Conservation (phyloP, 2,113 vertebrate genomes). For the Phyllopteryx taeniolatus region DNA sequence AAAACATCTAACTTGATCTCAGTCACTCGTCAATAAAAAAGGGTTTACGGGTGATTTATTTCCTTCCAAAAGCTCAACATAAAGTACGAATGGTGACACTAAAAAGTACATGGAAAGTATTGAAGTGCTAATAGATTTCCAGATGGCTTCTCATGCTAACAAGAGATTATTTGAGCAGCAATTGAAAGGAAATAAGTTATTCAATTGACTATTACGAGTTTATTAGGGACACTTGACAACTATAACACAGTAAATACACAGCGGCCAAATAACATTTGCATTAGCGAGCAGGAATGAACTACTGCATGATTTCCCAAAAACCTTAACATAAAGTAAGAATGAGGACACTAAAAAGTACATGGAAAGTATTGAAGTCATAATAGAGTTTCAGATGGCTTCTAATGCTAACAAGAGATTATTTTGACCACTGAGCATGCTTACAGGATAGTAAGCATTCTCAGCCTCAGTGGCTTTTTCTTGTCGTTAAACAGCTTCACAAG, state of each 20-base stretch:
- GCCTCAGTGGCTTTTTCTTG: neutral
- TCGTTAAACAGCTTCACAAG: neutral
- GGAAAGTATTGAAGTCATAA: neutral
- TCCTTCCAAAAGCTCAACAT: neutral
- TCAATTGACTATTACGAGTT: too few relatives aligned
- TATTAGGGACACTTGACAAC: neutral
- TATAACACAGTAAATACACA: neutral
- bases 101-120: neutral
- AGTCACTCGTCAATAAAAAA: too few relatives aligned
- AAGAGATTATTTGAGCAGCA: neutral
- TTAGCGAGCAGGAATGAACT: neutral
- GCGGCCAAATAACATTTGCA: neutral
- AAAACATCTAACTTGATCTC: too few relatives aligned
- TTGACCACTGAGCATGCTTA: neutral
- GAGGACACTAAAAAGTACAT: neutral
- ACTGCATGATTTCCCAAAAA: neutral
- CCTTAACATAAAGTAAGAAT: neutral
- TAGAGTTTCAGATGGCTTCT: neutral
- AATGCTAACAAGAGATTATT: neutral
- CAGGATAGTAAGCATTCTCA: neutral
- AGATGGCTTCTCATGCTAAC: neutral
- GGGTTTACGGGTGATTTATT: too few relatives aligned
- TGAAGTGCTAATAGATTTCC: neutral
- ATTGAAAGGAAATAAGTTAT: too few relatives aligned
- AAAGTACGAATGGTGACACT: neutral